These are phyloP conservation scores for Acanthococcus lagerstroemiae DNA, from an alignment of 2,888 invertebrate genomes.

Conservation along the genomic window DNA sequence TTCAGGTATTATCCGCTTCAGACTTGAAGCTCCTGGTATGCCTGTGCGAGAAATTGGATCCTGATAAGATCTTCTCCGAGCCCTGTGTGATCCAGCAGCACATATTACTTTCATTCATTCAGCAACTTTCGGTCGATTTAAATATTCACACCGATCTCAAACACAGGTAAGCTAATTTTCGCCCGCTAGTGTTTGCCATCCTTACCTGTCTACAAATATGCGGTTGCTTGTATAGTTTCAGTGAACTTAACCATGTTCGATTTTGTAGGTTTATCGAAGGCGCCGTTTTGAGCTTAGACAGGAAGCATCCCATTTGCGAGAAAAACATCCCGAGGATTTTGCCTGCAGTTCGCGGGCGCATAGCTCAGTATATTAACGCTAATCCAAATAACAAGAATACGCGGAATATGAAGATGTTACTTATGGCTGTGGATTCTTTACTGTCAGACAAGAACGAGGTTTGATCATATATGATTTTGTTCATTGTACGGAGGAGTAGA, in stretches of 20 bases:
- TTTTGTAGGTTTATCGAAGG: slow-evolving; percentile 13
- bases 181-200: too few relatives aligned
- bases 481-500: too few relatives aligned
- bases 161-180: slow-evolving; percentile 50
- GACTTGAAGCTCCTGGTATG: slow-evolving; percentile 9
- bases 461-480: not conserved
- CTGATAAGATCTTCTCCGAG: slow-evolving; percentile 6
- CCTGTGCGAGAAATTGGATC: slow-evolving; percentile 17
- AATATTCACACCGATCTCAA: slow-evolving; percentile 71
- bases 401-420: slow-evolving; percentile 15
- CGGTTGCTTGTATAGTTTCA: not conserved
- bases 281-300: slow-evolving; percentile 16
- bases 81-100: slow-evolving; percentile 7
- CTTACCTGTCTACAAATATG: not conserved
- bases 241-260: not conserved
- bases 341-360: slow-evolving; percentile 4
- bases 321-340: slow-evolving; percentile 14
- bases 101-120: slow-evolving; percentile 78
- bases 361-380: not conserved
- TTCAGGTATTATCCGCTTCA: slow-evolving; percentile 12
- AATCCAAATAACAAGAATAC: slow-evolving; percentile 22
- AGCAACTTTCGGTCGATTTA: slow-evolving; percentile 86
- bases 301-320: slow-evolving; percentile 14
- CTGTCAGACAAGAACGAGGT: slow-evolving; percentile 5
- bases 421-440: slow-evolving; percentile 18